phyloP scores from a whole-genome alignment of 2,888 invertebrate genomes.

The Incurvaria masculella region DNA sequence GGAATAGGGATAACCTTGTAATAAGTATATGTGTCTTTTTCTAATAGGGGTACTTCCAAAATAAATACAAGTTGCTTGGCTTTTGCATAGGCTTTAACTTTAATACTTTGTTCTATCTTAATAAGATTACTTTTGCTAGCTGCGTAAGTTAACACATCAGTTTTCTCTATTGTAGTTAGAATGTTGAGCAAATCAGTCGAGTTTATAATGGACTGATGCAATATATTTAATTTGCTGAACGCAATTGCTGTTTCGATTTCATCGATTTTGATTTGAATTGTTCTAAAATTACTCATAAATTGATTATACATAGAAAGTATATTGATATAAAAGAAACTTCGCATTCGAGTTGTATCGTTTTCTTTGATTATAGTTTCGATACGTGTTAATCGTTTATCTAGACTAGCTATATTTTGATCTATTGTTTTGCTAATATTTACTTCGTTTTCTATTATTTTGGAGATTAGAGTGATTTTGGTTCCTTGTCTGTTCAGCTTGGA shows the following conservation, averaged over 20 bases:
- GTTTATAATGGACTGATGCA: not conserved
- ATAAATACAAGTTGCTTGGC: not conserved
- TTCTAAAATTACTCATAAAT: slow-evolving; percentile 10
- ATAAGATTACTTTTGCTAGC: not conserved
- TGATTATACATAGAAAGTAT: not conserved
- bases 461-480: not conserved
- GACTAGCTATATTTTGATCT: not conserved
- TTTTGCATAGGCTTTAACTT: slow-evolving; percentile 1
- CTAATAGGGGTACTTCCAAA: slow-evolving; percentile 6
- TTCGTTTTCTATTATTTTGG: not conserved
- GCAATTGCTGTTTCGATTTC: slow-evolving; percentile 13
- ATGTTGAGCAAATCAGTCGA: not conserved
- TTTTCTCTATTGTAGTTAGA: not conserved
- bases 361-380: not conserved
- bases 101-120: slow-evolving; percentile 8
- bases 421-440: not conserved
- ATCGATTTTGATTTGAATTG: slow-evolving; percentile 7
- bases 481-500: not conserved
- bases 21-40: slow-evolving; percentile 7
- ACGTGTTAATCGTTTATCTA: not conserved
- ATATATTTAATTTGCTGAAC: slow-evolving; percentile 7
- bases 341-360: not conserved
- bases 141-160: not conserved
- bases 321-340: not conserved
- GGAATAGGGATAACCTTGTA: slow-evolving; percentile 8